These are phyloP conservation scores for Rhingia rostrata DNA, from an alignment of 2,888 invertebrate genomes.

Conservation along the genomic window DNA sequence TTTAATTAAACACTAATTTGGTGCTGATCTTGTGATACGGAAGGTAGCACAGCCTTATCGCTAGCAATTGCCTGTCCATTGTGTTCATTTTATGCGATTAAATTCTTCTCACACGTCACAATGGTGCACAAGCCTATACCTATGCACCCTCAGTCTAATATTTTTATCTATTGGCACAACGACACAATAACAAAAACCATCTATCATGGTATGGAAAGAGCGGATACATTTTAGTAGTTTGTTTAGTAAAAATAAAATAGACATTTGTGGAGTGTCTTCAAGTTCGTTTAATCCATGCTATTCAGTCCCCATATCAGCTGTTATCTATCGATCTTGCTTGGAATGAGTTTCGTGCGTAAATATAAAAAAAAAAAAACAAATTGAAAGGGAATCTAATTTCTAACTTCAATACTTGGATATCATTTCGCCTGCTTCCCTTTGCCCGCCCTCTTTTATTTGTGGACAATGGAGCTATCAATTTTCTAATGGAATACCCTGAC, in stretches of 20 bases:
- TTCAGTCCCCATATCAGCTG: conserved; percentile 33
- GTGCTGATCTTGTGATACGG: conserved; percentile 54
- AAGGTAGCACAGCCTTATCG: conserved; percentile 49
- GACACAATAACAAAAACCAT: not conserved
- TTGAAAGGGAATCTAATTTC: conserved; percentile 27
- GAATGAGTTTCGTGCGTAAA: conserved; percentile 26
- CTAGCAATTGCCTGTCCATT: conserved; percentile 41
- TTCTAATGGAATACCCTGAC: conserved; percentile 55
- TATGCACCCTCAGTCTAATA: conserved; percentile 4
- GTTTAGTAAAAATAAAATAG: not conserved
- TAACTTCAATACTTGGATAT: conserved; percentile 1
- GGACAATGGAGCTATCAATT: conserved; percentile 70
- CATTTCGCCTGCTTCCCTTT: not conserved
- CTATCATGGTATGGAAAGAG: conserved; percentile 42
- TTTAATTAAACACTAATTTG: conserved; percentile 49
- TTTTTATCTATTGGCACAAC: conserved; percentile 26
- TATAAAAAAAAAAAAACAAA: conserved; percentile 2
- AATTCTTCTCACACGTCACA: conserved; percentile 17
- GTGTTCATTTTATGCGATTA: conserved; percentile 52
- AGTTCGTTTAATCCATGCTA: conserved; percentile 44
- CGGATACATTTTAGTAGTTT: not conserved
- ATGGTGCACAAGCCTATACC: conserved; percentile 11
- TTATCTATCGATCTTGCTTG: conserved; percentile 67
- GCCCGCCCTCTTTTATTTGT: conserved; percentile 12
- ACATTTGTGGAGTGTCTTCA: conserved; percentile 39